Evolutionary conservation across 2,888 invertebrate species (phyloP).

Genomic region (Scaptomyza caliginosa): DNA sequence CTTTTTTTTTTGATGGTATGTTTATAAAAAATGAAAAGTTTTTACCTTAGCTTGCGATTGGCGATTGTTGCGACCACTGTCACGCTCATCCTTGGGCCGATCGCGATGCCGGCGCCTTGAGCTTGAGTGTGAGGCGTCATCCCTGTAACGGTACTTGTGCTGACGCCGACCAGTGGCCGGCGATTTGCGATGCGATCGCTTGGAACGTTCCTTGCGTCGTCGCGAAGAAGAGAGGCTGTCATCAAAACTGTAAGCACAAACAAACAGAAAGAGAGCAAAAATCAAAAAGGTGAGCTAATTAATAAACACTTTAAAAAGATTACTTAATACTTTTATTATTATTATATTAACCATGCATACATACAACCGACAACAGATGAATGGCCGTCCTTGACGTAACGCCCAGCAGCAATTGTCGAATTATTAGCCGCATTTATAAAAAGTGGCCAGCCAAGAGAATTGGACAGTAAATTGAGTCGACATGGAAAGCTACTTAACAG

Average conservation of each 20-base stretch:
- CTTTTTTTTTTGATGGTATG: conserved; percentile 51
- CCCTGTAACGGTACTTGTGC: conserved; percentile 86
- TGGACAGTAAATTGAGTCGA: conserved; percentile 59
- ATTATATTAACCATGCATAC: background rate
- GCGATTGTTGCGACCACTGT: conserved; percentile 82
- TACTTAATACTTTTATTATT: conserved; percentile 30
- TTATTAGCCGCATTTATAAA: conserved; percentile 36
- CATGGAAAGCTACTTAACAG: conserved; percentile 76
- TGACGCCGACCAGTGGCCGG: conserved; percentile 90
- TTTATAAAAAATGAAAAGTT: conserved; percentile 80
- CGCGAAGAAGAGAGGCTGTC: conserved; percentile 87
- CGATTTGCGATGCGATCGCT: conserved; percentile 93
- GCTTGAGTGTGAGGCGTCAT: conserved; percentile 83
- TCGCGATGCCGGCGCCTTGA: conserved; percentile 83
- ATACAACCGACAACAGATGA: conserved; percentile 48
- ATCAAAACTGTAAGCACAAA: conserved; percentile 79
- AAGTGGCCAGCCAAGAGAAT: conserved; percentile 44
- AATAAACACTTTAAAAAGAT: conserved; percentile 50
- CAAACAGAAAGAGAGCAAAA: no score
- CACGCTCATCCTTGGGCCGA: conserved; percentile 83
- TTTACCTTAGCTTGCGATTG: conserved; percentile 84
- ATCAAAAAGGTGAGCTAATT: conserved; percentile 25
- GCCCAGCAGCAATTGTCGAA: conserved; percentile 66
- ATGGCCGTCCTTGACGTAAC: conserved; percentile 77
- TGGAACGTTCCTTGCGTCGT: conserved; percentile 92